These are phyloP conservation scores for Asbolus verrucosus DNA, from an alignment of 1,140 invertebrate genomes.

Conservation along the genomic window DNA sequence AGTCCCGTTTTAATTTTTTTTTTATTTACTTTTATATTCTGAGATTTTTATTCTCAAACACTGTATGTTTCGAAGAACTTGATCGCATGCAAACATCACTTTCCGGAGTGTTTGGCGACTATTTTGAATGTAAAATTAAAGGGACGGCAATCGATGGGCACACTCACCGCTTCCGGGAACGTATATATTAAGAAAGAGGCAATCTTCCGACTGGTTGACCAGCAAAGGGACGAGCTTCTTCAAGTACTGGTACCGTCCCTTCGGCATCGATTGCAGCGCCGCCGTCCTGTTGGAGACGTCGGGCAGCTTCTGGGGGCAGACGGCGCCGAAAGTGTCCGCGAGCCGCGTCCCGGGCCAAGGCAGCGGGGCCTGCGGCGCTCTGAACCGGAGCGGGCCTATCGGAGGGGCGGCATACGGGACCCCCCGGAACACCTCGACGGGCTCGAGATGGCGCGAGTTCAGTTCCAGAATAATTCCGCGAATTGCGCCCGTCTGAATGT, in stretches of 20 bases:
- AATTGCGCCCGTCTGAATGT: conserved; percentile 75
- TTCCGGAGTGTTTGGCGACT: too few relatives aligned
- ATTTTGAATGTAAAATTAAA: too few relatives aligned
- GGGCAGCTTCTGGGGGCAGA: conserved; percentile 82
- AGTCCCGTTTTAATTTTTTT: too few relatives aligned
- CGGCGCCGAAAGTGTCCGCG: conserved; percentile 79
- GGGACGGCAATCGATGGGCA: too few relatives aligned
- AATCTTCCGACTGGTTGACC: conserved; percentile 88
- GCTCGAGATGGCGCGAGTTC: conserved; percentile 79
- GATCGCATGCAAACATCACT: too few relatives aligned
- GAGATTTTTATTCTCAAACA: too few relatives aligned
- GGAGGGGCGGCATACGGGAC: conserved; percentile 89
- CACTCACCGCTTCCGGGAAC: conserved; percentile 84
- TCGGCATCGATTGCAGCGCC: conserved; percentile 77
- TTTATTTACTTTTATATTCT: too few relatives aligned
- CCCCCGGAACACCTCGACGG: conserved; percentile 83
- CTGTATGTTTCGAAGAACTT: too few relatives aligned
- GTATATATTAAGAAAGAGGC: conserved; percentile 90
- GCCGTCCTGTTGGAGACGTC: conserved; percentile 79
- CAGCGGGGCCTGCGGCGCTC: conserved; percentile 75
- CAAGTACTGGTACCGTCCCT: conserved; percentile 75
- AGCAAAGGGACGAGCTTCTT: conserved; percentile 75
- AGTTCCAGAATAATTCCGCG: conserved; percentile 80
- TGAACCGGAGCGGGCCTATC: conserved; percentile 77
- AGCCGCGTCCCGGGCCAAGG: conserved; percentile 79